A percentile compares a stretch with the other conserved stretches of the same genome.
Conservation (phyloP, 2,888 invertebrate species). For the Calameuta pallipes region DNA sequence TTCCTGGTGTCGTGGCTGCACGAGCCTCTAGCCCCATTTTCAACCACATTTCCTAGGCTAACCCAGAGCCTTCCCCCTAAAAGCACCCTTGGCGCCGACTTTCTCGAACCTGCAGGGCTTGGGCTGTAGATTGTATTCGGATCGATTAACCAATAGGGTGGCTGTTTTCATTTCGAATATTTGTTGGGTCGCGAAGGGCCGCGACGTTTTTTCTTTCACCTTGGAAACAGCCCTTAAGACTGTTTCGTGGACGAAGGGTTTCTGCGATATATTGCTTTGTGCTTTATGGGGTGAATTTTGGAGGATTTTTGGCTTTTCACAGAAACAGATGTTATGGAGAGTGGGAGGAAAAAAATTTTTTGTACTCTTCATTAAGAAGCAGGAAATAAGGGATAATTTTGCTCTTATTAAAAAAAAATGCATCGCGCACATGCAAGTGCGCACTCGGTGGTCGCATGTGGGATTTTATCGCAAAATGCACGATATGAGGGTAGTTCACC, state of each 20-base stretch:
- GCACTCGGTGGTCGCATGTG: not conserved
- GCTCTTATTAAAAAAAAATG: not conserved
- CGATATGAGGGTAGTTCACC: not conserved
- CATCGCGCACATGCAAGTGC: not conserved
- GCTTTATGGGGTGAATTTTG: not conserved
- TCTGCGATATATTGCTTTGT: not conserved
- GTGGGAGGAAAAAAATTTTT: too few relatives aligned
- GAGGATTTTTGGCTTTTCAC: not conserved
- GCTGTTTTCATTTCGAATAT: not conserved
- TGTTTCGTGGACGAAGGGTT: not conserved
- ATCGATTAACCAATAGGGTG: not conserved
- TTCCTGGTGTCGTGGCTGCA: constrained; percentile 61
- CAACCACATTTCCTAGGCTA: not conserved
- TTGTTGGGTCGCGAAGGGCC: not conserved
- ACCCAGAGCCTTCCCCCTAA: not conserved
- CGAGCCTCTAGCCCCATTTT: constrained; percentile 40
- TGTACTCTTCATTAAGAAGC: not conserved
- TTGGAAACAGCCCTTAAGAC: not conserved
- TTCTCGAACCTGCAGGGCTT: not conserved
- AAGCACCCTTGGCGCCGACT: not conserved
- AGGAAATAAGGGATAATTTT: not conserved
- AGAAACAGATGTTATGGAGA: not conserved
- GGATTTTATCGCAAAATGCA: not conserved
- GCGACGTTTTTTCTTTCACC: not conserved
- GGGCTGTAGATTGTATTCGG: not conserved